Conservation (phyloP, 1,140 invertebrate species). For the Drosophila melanogaster region DNA sequence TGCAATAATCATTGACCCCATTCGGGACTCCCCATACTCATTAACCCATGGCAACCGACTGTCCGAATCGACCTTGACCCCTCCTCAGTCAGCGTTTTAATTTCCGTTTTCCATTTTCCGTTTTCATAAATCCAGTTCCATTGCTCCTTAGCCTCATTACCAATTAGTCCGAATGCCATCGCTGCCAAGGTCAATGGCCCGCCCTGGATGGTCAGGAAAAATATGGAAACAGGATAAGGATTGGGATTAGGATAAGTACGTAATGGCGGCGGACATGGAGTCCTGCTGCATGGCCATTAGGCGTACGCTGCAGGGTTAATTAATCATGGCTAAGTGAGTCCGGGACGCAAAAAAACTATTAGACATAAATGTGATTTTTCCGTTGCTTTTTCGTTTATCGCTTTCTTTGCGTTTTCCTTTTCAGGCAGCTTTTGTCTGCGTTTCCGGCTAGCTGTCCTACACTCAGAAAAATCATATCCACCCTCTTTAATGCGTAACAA, state of each 20-base stretch:
- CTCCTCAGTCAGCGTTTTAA: conserved; percentile 7
- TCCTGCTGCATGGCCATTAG: conserved; percentile 57
- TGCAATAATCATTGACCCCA: conserved; percentile 22
- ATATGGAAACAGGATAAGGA: neutral
- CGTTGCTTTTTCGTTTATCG: conserved; percentile 34
- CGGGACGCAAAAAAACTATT: conserved; percentile 48
- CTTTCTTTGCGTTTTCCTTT: conserved; percentile 31
- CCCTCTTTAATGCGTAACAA: no score
- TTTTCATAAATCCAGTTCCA: conserved; percentile 24
- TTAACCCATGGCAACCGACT: conserved; percentile 16
- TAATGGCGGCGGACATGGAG: conserved; percentile 27
- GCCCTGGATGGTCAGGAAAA: conserved; percentile 5
- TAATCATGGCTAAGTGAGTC: conserved; percentile 74
- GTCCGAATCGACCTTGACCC: conserved; percentile 33
- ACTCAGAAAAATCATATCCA: neutral
- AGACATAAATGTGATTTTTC: conserved; percentile 74
- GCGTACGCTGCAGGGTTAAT: conserved; percentile 72
- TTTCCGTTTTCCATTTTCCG: conserved; percentile 22
- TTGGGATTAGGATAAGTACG: conserved; percentile 1
- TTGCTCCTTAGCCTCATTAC: conserved; percentile 31
- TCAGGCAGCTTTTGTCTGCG: conserved; percentile 31
- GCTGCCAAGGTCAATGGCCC: conserved; percentile 48
- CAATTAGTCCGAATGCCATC: conserved; percentile 36
- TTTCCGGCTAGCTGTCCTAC: conserved; percentile 51
- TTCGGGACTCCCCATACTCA: conserved; percentile 9